A percentile compares a stretch with the other conserved stretches of the same genome.
These are phyloP conservation scores for Meloe dianella DNA, from an alignment of 2,888 invertebrate genomes.

Conservation along the genomic window DNA sequence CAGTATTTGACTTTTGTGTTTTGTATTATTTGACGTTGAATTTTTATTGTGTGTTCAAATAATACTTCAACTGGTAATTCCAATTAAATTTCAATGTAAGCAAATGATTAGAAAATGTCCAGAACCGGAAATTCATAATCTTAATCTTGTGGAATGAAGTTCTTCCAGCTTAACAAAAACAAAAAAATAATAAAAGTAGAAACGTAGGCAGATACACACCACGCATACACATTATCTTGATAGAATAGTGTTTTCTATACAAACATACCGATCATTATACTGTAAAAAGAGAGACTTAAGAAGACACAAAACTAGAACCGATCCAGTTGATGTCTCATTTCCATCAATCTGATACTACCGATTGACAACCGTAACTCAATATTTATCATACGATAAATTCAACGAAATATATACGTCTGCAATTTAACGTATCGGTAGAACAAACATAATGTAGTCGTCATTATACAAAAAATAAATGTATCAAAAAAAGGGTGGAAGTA, in stretches of 20 bases:
- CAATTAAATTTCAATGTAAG: neutral
- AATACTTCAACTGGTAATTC: too few relatives aligned
- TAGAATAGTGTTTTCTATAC: slow-evolving; percentile 54
- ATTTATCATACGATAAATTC: slow-evolving; percentile 4
- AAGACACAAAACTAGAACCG: slow-evolving; percentile 47
- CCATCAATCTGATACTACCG: slow-evolving; percentile 21
- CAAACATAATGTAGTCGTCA: neutral
- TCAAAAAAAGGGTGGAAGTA: slow-evolving; percentile 5
- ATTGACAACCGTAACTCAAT: slow-evolving; percentile 8
- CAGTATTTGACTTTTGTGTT: neutral
- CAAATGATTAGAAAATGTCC: neutral
- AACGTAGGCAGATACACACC: slow-evolving; percentile 16
- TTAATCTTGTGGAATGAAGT: neutral
- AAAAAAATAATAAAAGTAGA: neutral
- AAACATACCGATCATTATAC: slow-evolving; percentile 53
- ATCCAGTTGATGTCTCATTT: slow-evolving; percentile 50
- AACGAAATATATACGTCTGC: slow-evolving; percentile 10
- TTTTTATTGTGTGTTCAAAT: neutral
- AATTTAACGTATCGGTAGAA: slow-evolving; percentile 14
- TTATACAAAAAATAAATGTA: neutral
- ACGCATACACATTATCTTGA: slow-evolving; percentile 50
- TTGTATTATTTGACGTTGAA: neutral
- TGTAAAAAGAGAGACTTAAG: slow-evolving; percentile 18
- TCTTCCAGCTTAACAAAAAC: too few relatives aligned
- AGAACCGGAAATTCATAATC: neutral